Conservation (phyloP, 2,113 vertebrate genomes). For the Polypterus senegalus region DNA sequence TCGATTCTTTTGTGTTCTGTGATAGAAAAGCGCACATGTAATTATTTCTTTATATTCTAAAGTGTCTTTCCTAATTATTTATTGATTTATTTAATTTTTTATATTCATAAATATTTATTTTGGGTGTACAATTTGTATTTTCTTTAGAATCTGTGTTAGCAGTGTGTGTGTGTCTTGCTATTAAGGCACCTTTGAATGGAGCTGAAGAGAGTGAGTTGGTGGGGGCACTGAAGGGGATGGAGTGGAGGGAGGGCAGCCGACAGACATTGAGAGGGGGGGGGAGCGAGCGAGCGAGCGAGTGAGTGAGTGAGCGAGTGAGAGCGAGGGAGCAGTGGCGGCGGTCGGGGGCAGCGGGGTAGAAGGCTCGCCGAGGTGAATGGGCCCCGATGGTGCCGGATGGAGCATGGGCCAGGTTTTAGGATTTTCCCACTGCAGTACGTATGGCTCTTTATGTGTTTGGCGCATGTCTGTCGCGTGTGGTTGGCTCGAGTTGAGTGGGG, state of each 20-base stretch:
- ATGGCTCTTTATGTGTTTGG: not conserved
- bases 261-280: slow-evolving; percentile 18
- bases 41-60: slow-evolving; percentile 2
- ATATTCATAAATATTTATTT: too few species aligned
- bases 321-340: slow-evolving; percentile 14
- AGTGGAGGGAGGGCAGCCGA: slow-evolving; percentile 25
- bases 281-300: slow-evolving; percentile 19
- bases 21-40: not conserved
- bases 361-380: slow-evolving; percentile 45
- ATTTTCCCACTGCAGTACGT: slow-evolving; percentile 62
- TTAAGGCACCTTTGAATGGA: not conserved
- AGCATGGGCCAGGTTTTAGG: slow-evolving; percentile 70
- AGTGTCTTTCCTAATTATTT: not conserved
- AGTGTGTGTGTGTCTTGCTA: not conserved
- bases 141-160: not conserved
- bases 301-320: slow-evolving; percentile 17
- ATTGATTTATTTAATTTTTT: too few species aligned
- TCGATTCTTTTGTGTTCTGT: too few species aligned
- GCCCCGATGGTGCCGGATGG: slow-evolving; percentile 58
- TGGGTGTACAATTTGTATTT: too few species aligned
- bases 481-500: too few species aligned
- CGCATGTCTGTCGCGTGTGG: too few species aligned
- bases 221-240: slow-evolving; percentile 14
- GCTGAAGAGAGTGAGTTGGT: not conserved
- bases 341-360: slow-evolving; percentile 9